Percentiles rank a stretch among this genome's conserved stretches.
phyloP scores from a whole-genome alignment of 2,113 vertebrate species.

The Tupaia chinensis region DNA sequence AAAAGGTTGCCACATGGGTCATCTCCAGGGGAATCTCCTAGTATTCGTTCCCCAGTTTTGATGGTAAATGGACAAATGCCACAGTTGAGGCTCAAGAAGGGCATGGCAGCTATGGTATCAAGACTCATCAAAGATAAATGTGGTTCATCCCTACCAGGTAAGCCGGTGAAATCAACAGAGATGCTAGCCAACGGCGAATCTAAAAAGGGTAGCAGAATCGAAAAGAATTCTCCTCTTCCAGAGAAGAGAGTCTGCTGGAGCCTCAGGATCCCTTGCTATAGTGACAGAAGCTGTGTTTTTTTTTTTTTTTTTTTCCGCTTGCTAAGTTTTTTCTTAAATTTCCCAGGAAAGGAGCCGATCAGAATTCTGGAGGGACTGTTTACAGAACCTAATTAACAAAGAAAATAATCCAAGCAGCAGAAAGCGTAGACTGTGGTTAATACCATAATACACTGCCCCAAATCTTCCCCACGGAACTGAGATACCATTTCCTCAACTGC shows the following conservation, averaged over 20 bases:
- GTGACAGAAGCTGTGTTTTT: neutral
- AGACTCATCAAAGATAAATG: neutral
- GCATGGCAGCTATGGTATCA: neutral
- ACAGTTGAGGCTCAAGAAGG: neutral
- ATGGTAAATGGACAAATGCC: neutral
- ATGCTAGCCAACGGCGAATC: neutral
- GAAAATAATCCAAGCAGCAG: slow-evolving; percentile 14
- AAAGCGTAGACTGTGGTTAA: neutral
- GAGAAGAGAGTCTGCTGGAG: neutral
- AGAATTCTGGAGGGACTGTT: neutral
- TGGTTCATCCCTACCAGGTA: neutral
- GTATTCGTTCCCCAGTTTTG: neutral
- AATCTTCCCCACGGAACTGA: neutral
- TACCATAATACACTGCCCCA: neutral
- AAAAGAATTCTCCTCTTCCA: no score
- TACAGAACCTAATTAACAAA: neutral
- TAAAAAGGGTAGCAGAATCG: neutral
- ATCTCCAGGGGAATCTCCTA: neutral
- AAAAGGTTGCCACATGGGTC: neutral
- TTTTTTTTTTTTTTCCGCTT: neutral
- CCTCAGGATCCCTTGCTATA: neutral
- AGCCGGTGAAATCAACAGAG: neutral
- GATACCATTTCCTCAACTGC: slow-evolving; percentile 5
- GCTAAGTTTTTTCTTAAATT: neutral
- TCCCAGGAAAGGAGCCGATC: slow-evolving; percentile 6